Conservation (phyloP, 2,797 vertebrate species). For the Margarornis squamiger region DNA sequence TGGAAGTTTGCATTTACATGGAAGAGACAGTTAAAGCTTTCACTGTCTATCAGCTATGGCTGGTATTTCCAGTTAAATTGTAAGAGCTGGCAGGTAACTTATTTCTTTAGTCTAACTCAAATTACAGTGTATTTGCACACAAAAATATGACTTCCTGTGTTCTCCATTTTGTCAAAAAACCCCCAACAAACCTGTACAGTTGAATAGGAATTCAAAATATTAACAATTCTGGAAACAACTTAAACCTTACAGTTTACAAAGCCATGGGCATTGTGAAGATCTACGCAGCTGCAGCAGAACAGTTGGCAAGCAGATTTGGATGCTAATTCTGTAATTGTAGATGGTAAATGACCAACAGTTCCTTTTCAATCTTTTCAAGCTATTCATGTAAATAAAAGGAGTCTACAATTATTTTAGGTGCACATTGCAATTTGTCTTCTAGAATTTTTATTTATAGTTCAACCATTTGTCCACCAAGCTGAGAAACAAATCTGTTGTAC, state of each 20-base stretch:
- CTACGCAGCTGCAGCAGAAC: neutral
- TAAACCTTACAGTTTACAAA: neutral
- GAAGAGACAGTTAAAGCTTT: neutral
- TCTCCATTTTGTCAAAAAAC: neutral
- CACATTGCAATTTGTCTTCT: neutral
- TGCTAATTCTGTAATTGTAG: constrained; percentile 14
- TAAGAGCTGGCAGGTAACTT: neutral
- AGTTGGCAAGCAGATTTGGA: constrained; percentile 6
- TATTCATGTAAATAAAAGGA: constrained; percentile 5
- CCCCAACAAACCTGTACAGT: neutral
- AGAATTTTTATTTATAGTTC: neutral
- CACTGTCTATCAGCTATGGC: neutral
- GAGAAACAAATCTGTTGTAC: neutral
- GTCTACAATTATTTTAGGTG: neutral
- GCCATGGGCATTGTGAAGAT: neutral
- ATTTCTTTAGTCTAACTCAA: neutral
- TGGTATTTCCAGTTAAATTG: neutral
- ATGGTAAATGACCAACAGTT: constrained; percentile 19
- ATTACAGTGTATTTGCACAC: neutral
- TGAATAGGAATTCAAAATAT: neutral
- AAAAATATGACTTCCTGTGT: neutral
- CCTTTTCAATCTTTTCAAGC: constrained; percentile 8
- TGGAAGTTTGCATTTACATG: neutral
- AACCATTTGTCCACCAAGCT: neutral
- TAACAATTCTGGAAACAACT: neutral